A percentile compares a stretch with the other conserved stretches of the same genome.
phyloP scores from a whole-genome alignment of 2,797 vertebrate species.

The Spea hammondii region DNA sequence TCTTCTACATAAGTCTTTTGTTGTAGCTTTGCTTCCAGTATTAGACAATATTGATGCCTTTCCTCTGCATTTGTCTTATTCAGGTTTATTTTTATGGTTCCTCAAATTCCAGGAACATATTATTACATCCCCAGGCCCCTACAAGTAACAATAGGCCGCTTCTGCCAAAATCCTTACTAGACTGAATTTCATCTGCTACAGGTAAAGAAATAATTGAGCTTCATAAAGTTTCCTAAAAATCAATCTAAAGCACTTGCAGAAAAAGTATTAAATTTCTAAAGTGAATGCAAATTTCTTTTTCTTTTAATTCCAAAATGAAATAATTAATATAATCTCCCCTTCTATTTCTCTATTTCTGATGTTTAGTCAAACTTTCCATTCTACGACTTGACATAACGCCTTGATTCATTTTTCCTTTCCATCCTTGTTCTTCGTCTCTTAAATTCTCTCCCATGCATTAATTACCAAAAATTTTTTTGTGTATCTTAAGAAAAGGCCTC shows the following conservation, averaged over 20 bases:
- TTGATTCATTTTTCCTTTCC: not conserved
- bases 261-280: slow-evolving; percentile 4
- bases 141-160: not conserved
- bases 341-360: not conserved
- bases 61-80: not conserved
- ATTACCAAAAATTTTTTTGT: slow-evolving; percentile 25
- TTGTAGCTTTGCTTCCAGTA: not conserved
- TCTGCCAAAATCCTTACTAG: not conserved
- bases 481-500: slow-evolving; percentile 15
- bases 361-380: not conserved
- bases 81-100: slow-evolving; percentile 1
- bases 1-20: not conserved
- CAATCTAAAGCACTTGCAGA: slow-evolving; percentile 1
- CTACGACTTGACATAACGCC: not conserved
- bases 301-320: not conserved
- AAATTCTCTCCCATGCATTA: slow-evolving; percentile 14
- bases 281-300: not conserved
- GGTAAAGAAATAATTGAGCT: not conserved
- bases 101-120: slow-evolving; percentile 5
- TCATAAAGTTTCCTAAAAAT: slow-evolving; percentile 2
- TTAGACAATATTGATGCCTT: slow-evolving; percentile 13
- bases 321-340: not conserved
- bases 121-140: not conserved
- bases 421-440: not conserved
- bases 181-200: slow-evolving; percentile 2